A percentile compares a stretch with the other conserved stretches of the same genome.
Evolutionary conservation across 2,113 vertebrate species (phyloP).

Genomic region (Xenotilapia flavipinnis): DNA sequence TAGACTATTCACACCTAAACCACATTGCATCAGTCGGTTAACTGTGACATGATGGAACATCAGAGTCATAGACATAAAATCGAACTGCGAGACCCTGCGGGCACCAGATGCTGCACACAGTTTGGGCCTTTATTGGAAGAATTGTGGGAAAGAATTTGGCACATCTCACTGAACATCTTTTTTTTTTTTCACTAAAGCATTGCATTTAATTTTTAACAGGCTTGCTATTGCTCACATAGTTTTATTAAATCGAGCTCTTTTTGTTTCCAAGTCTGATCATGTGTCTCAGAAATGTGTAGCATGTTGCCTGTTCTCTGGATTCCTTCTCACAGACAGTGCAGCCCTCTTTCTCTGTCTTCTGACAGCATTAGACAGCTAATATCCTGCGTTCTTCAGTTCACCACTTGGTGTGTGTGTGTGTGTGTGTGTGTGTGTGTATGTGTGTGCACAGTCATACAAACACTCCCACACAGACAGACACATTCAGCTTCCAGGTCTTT

Average conservation of each 20-base stretch:
- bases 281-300: not conserved
- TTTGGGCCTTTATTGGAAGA: not conserved
- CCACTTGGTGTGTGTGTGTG: not conserved
- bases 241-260: not conserved
- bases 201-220: not conserved
- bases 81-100: not conserved
- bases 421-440: not conserved
- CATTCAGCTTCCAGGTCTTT: conserved; percentile 35
- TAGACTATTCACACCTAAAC: conserved; percentile 25
- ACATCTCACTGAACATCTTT: not conserved
- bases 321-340: not conserved
- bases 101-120: conserved; percentile 8
- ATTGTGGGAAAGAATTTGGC: not conserved
- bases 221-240: not conserved
- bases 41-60: not conserved
- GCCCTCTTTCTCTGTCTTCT: not conserved
- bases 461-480: conserved; percentile 1
- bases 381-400: not conserved
- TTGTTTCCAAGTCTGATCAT: not conserved
- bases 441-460: not conserved
- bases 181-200: not conserved
- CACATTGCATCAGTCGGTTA: not conserved
- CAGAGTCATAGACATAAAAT: not conserved
- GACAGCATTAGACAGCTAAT: conserved; percentile 1
- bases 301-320: not conserved